Percentiles rank a stretch among this genome's conserved stretches.
Conservation (phyloP, 1,140 invertebrate genomes). For the Leptinotarsa undecemlineata region DNA sequence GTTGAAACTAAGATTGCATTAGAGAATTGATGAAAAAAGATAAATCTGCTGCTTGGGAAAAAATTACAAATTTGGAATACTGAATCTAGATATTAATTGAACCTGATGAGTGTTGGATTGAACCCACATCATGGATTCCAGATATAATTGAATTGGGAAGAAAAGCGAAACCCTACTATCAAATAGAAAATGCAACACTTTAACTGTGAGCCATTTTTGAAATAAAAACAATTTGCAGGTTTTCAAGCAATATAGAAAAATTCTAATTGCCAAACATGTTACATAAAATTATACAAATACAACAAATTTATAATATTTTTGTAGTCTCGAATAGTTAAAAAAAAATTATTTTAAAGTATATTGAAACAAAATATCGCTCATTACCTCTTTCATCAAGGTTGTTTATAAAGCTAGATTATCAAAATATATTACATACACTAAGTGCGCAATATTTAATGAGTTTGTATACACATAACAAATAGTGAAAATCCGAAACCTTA, state of each 20-base stretch:
- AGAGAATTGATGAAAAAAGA: too few species aligned
- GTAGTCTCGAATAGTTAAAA: slow-evolving; percentile 2
- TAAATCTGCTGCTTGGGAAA: too few species aligned
- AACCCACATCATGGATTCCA: slow-evolving; percentile 16
- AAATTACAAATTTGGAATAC: too few species aligned
- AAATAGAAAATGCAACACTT: slow-evolving; percentile 27
- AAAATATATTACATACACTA: too few species aligned
- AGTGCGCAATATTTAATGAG: too few species aligned
- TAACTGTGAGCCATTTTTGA: not conserved
- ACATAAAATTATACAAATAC: slow-evolving; percentile 7
- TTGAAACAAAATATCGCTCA: not conserved
- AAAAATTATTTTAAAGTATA: not conserved
- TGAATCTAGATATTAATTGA: too few species aligned
- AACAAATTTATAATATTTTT: slow-evolving; percentile 17
- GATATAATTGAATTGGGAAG: slow-evolving; percentile 9
- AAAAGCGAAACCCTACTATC: slow-evolving; percentile 10
- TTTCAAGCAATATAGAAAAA: slow-evolving; percentile 9
- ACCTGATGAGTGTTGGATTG: too few species aligned
- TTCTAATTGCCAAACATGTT: not conserved
- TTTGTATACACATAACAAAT: too few species aligned
- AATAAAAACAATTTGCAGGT: slow-evolving; percentile 33
- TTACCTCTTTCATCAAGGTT: not conserved
- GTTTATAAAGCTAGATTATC: not conserved
- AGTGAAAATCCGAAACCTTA: too few species aligned
- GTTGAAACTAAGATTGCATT: too few species aligned